Conservation (phyloP, 2,888 invertebrate genomes). For the Latheticus oryzae region DNA sequence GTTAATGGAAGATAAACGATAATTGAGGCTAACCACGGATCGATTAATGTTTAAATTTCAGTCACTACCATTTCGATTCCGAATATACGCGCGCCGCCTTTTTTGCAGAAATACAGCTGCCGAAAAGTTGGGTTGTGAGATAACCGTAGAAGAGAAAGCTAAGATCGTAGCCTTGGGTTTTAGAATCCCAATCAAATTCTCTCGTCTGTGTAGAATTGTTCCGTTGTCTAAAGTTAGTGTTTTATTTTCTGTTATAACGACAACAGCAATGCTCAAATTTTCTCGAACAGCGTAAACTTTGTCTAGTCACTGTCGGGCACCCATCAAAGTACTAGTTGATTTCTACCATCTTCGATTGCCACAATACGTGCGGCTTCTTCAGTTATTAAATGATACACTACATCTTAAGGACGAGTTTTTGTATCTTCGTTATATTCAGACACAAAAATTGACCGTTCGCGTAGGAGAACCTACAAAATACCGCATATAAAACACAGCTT, state of each 20-base stretch:
- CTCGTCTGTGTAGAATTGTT: too few relatives aligned
- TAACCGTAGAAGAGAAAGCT: conserved; percentile 94
- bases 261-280: conserved; percentile 92
- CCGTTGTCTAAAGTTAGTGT: conserved; percentile 73
- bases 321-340: too few relatives aligned
- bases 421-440: too few relatives aligned
- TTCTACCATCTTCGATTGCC: too few relatives aligned
- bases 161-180: conserved; percentile 80
- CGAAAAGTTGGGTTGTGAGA: conserved; percentile 83
- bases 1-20: conserved; percentile 78
- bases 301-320: too few relatives aligned
- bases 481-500: too few relatives aligned
- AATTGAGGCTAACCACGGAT: conserved; percentile 81
- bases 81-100: conserved; percentile 88
- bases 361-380: too few relatives aligned
- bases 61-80: conserved; percentile 83
- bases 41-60: conserved; percentile 82
- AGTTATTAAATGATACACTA: too few relatives aligned
- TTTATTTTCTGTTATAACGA: conserved; percentile 87
- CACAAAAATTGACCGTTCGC: too few relatives aligned
- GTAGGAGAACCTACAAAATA: too few relatives aligned
- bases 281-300: conserved; percentile 86
- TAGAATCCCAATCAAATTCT: conserved; percentile 86
- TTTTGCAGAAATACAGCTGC: conserved; percentile 85
- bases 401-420: too few relatives aligned